Conservation (phyloP, 2,888 invertebrate species). For the Dicranocentrus wangi region DNA sequence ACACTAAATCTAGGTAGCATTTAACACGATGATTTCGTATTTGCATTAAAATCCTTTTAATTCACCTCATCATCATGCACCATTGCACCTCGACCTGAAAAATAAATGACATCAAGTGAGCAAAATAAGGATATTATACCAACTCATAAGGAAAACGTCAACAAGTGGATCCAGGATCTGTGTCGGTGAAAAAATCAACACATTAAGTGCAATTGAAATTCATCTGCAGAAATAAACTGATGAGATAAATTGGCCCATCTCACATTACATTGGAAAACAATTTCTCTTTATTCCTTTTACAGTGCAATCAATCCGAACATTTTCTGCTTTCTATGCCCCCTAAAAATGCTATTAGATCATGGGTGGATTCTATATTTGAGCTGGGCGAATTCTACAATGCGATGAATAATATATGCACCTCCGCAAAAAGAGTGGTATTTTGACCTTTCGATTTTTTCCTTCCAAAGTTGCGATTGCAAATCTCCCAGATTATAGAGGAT, state of each 20-base stretch:
- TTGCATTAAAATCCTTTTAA: not conserved
- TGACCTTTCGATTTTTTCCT: not conserved
- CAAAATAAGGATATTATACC: not conserved
- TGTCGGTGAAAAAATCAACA: not conserved
- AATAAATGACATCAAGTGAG: not conserved
- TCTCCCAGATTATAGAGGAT: slow-evolving; percentile 13
- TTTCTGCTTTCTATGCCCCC: no score
- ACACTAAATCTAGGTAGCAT: no score
- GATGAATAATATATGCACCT: no score
- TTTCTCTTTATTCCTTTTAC: not conserved
- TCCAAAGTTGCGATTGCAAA: not conserved
- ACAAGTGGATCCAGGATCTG: slow-evolving; percentile 3
- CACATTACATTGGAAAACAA: not conserved
- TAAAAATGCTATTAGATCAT: no score
- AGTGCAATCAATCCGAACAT: no score
- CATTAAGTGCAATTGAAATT: not conserved
- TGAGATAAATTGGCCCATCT: slow-evolving; percentile 3
- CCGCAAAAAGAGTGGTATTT: not conserved
- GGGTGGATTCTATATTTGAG: no score
- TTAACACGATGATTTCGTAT: not conserved
- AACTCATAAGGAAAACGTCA: not conserved
- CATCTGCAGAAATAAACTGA: not conserved
- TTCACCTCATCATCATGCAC: not conserved
- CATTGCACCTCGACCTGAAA: not conserved
- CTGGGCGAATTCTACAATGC: no score